Percentiles rank a stretch among this genome's conserved stretches.
phyloP scores from a whole-genome alignment of 2,888 invertebrate genomes.

The Drosophila basisetae region DNA sequence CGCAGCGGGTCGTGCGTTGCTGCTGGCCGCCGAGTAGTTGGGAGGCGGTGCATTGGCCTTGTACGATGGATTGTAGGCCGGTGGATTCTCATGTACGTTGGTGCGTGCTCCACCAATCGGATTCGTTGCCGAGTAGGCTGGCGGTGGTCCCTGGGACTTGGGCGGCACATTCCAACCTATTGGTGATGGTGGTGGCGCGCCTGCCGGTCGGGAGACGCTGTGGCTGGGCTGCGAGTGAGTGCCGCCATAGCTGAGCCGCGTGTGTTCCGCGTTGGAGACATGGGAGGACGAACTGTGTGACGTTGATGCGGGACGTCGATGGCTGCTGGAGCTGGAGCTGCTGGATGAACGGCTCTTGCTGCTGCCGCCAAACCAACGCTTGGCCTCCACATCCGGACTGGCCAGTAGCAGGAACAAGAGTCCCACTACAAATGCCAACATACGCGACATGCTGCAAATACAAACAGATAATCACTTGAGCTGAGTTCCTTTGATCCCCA shows the following conservation, averaged over 20 bases:
- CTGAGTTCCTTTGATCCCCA: neutral
- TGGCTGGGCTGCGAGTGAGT: conserved; percentile 47
- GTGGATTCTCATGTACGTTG: conserved; percentile 82
- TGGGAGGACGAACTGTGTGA: conserved; percentile 25
- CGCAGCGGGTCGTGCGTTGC: conserved; percentile 46
- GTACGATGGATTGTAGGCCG: conserved; percentile 79
- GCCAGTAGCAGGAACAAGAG: conserved; percentile 57
- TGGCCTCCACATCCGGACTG: conserved; percentile 63
- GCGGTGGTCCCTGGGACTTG: conserved; percentile 83
- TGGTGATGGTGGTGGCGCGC: conserved; percentile 57
- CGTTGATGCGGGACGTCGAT: conserved; percentile 43
- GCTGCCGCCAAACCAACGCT: conserved; percentile 65
- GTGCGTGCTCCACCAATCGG: conserved; percentile 82
- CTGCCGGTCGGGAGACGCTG: conserved; percentile 44
- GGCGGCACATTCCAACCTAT: conserved; percentile 84
- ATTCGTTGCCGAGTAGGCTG: conserved; percentile 81
- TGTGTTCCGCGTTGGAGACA: conserved; percentile 47
- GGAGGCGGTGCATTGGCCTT: conserved; percentile 78
- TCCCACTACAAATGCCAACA: conserved; percentile 34
- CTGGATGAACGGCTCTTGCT: conserved; percentile 62
- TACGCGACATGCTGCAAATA: conserved; percentile 54
- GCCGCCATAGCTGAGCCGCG: conserved; percentile 70
- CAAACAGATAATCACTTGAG: neutral
- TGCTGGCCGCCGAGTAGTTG: conserved; percentile 74
- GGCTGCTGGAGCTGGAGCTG: conserved; percentile 29